A percentile compares a stretch with the other conserved stretches of the same genome.
phyloP scores from a whole-genome alignment of 2,797 vertebrate genomes.

The Xenops minutus region DNA sequence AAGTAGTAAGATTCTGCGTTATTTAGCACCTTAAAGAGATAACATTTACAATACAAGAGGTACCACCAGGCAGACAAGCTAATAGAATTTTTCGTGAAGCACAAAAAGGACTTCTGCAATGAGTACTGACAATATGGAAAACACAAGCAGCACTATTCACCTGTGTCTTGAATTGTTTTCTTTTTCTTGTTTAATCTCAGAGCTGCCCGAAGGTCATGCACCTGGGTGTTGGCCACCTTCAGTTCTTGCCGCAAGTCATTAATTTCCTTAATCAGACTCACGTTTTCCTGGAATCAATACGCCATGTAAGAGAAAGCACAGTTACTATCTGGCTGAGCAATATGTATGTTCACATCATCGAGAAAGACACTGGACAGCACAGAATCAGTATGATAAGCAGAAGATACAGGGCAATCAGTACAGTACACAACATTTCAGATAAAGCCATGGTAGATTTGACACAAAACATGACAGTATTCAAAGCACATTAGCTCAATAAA shows the following conservation, averaged over 20 bases:
- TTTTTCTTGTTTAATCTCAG: slow-evolving; percentile 67
- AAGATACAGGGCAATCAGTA: not conserved
- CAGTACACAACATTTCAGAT: not conserved
- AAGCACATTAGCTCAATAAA: not conserved
- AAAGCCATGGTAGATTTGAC: not conserved
- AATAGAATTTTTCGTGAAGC: not conserved
- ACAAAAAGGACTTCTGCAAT: not conserved
- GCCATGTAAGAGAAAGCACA: not conserved
- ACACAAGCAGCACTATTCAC: slow-evolving; percentile 42
- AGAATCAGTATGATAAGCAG: not conserved
- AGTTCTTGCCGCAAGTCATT: slow-evolving; percentile 86
- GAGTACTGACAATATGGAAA: not conserved
- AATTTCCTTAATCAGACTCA: slow-evolving; percentile 85
- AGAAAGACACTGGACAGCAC: not conserved
- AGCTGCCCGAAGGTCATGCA: slow-evolving; percentile 72
- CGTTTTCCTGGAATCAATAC: slow-evolving; percentile 83
- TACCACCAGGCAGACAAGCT: not conserved
- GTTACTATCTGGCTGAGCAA: not conserved
- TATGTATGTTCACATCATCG: not conserved
- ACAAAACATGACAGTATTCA: not conserved
- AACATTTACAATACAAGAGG: not conserved
- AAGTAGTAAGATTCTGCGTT: not conserved
- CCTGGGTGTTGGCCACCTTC: slow-evolving; percentile 67
- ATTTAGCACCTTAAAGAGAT: not conserved
- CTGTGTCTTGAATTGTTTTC: slow-evolving; percentile 14